phyloP scores from a whole-genome alignment of 2,888 invertebrate species.

The Stenotaenia linearis region DNA sequence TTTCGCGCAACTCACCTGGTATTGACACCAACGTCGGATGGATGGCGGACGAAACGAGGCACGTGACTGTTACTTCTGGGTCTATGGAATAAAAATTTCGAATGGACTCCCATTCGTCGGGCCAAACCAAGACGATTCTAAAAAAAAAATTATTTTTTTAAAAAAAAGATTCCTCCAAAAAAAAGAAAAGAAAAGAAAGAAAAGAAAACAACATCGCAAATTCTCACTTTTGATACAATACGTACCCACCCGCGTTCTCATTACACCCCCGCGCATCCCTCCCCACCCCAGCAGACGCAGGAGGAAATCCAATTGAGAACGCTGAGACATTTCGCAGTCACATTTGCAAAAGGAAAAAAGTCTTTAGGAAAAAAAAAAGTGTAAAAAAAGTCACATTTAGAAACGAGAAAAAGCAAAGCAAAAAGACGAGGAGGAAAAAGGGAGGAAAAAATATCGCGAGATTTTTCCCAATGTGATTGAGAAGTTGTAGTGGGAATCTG shows the following conservation, averaged over 20 bases:
- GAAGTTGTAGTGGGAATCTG: slow-evolving; percentile 26
- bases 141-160: background rate
- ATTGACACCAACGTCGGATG: background rate
- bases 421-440: background rate
- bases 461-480: slow-evolving; percentile 23
- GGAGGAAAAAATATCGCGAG: background rate
- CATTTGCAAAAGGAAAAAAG: slow-evolving; percentile 4
- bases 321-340: slow-evolving; percentile 24
- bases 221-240: slow-evolving; percentile 21
- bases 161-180: background rate
- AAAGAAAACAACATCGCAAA: slow-evolving; percentile 21
- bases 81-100: background rate
- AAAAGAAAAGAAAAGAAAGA: background rate
- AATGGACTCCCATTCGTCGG: slow-evolving; percentile 19
- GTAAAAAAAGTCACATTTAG: slow-evolving; percentile 20
- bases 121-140: background rate
- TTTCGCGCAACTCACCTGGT: background rate
- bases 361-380: background rate
- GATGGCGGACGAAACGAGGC: background rate
- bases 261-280: slow-evolving; percentile 11
- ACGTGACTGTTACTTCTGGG: background rate
- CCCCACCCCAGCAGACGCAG: slow-evolving; percentile 14
- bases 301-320: slow-evolving; percentile 24
- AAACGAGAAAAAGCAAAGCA: background rate
- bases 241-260: slow-evolving; percentile 17